Evolutionary conservation across 23 tunicate genomes (phyloP), one percentile per base, ranked within the genome.

Genomic region (Halocynthia aurantium): DNA sequence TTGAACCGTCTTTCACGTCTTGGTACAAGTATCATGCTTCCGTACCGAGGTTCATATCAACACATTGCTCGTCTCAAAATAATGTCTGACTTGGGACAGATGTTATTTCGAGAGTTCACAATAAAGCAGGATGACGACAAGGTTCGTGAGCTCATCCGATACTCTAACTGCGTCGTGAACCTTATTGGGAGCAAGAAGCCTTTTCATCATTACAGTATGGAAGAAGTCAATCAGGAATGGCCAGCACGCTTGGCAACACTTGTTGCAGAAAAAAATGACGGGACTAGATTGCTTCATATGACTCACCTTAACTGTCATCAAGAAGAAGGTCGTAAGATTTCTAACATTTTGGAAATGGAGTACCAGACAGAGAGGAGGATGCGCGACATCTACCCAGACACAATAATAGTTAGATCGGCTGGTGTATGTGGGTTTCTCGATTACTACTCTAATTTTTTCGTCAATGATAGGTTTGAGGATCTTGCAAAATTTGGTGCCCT

Each of bases 231-330:
- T 64, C 62, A 88, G 22, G 96, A 95, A 13, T 95, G 99, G 99
- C 96, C 99, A 21, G 70, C 77, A 79, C 85, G 96, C 40, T 57
- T 95, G 55, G 96, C 99, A 0, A 66, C 60, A 12, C 75, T 95
- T 9, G 99, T 95, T 6, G 99, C 99, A 31, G 96, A 85, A 64
- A 95, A 95, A 85, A 67, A 71, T 31, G 99, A 95, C 62, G 99
- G 96, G 0, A 95, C 99, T 10, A 57, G 88, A 70, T 58, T 95
- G 76, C 63, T 95, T 52, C 99, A 95, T 54, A 58, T 95, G 17
- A 77, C 91, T 22, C 79, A 81, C 64, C 80, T 95, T 18, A 86
- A 83, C 53, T 84, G 96, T 63, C 70, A 86, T 62, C 86, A 83
- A 31, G 70, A 57, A 54, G 80, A 84, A 63, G 86, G 83, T 58